These are phyloP conservation scores for Tetraodon nigroviridis DNA, from an alignment of 2,113 vertebrate species.

Conservation along the genomic window DNA sequence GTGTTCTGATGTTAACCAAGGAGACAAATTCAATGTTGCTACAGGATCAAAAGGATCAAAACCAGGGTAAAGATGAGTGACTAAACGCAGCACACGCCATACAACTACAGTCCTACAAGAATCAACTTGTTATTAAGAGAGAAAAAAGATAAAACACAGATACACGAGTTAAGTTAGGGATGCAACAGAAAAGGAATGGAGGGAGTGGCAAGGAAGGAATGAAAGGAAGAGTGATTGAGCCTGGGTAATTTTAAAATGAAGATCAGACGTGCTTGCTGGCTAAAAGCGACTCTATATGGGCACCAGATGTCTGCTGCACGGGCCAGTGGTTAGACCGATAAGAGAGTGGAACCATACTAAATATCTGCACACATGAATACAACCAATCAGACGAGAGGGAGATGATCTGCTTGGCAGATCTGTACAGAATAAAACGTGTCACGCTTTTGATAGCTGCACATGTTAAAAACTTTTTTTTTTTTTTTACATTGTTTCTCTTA, in stretches of 20 bases:
- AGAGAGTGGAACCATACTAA: slow-evolving; percentile 57
- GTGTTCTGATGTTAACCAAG: too few species aligned
- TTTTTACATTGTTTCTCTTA: too few species aligned
- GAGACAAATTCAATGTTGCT: too few species aligned
- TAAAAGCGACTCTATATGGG: slow-evolving; percentile 39
- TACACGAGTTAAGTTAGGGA: background rate
- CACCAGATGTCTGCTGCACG: slow-evolving; percentile 58
- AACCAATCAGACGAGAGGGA: slow-evolving; percentile 45
- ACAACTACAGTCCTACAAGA: too few species aligned
- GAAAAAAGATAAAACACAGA: background rate
- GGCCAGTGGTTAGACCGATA: slow-evolving; percentile 66
- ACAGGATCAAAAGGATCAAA: too few species aligned
- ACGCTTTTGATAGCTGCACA: background rate
- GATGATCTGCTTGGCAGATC: background rate
- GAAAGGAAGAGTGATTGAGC: slow-evolving; percentile 15
- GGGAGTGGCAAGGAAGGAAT: background rate
- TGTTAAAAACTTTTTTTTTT: too few species aligned
- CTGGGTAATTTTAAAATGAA: slow-evolving; percentile 19
- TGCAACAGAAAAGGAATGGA: background rate
- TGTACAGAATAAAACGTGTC: slow-evolving; percentile 26
- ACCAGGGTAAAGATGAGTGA: too few species aligned
- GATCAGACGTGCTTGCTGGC: slow-evolving; percentile 26
- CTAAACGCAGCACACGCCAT: too few species aligned
- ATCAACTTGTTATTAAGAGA: background rate
- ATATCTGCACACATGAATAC: slow-evolving; percentile 28